phyloP scores from a whole-genome alignment of 2,113 vertebrate genomes.

The Protobothrops flavoviridis region DNA sequence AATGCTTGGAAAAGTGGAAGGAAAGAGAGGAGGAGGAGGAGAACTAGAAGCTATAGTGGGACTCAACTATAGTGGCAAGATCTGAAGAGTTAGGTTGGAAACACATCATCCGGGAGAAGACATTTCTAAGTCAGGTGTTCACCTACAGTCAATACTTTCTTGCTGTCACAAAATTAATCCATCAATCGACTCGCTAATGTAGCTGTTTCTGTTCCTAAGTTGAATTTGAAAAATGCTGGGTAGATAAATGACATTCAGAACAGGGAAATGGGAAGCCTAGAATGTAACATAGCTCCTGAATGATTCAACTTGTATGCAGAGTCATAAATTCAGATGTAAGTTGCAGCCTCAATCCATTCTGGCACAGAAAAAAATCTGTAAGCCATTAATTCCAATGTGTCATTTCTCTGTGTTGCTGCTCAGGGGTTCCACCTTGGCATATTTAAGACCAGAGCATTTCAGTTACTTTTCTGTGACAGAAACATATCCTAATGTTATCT shows the following conservation, averaged over 20 bases:
- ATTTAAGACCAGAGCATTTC: neutral
- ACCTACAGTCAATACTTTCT: neutral
- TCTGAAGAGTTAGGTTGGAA: neutral
- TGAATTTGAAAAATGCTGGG: neutral
- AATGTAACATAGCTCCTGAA: neutral
- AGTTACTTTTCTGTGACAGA: neutral
- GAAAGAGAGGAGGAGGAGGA: neutral
- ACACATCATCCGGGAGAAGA: neutral
- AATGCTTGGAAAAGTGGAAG: neutral
- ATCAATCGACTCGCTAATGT: neutral
- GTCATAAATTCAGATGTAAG: neutral
- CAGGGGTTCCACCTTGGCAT: neutral
- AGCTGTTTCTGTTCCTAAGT: neutral
- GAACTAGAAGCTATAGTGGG: neutral
- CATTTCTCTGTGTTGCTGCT: neutral
- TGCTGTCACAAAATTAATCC: neutral
- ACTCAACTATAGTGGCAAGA: neutral
- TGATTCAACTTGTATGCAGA: neutral
- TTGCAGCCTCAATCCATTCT: neutral
- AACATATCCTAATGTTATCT: neutral
- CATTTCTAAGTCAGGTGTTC: neutral
- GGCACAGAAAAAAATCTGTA: neutral
- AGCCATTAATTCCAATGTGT: neutral
- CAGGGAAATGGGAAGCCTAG: neutral
- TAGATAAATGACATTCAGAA: neutral